Evolutionary conservation across 1,140 invertebrate genomes (phyloP).

Genomic region (Scaptodrosophila lebanonensis): DNA sequence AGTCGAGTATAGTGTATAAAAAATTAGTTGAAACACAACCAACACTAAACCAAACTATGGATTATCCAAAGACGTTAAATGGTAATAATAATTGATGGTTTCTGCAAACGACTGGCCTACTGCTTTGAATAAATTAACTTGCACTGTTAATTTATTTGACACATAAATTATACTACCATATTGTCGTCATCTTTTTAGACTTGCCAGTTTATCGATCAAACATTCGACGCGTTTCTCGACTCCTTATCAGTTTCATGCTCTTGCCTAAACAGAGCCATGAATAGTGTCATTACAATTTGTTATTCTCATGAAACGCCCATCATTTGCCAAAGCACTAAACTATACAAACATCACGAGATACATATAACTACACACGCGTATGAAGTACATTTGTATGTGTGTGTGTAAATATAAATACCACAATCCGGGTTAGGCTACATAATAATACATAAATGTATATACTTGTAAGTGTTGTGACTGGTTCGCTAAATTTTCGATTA

Average conservation of each 20-base stretch:
- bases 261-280: too few relatives aligned
- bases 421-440: too few relatives aligned
- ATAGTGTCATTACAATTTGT: too few relatives aligned
- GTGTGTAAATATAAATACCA: background rate
- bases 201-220: conserved; percentile 66
- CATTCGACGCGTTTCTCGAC: conserved; percentile 10
- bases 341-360: too few relatives aligned
- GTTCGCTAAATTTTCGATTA: too few relatives aligned
- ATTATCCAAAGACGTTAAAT: conserved; percentile 61
- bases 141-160: conserved; percentile 29
- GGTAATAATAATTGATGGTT: conserved; percentile 37
- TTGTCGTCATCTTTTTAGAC: background rate
- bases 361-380: background rate
- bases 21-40: conserved; percentile 3
- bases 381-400: conserved; percentile 18
- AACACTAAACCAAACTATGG: conserved; percentile 30
- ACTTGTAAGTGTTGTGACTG: too few relatives aligned
- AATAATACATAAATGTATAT: too few relatives aligned
- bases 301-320: conserved; percentile 4
- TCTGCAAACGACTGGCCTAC: too few relatives aligned
- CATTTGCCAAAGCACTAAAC: conserved; percentile 23
- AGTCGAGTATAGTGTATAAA: background rate
- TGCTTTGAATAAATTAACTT: conserved; percentile 44
- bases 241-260: conserved; percentile 27
- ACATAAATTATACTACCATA: conserved; percentile 31